phyloP scores from a whole-genome alignment of 2,113 vertebrate species.

The Nicator chloris region DNA sequence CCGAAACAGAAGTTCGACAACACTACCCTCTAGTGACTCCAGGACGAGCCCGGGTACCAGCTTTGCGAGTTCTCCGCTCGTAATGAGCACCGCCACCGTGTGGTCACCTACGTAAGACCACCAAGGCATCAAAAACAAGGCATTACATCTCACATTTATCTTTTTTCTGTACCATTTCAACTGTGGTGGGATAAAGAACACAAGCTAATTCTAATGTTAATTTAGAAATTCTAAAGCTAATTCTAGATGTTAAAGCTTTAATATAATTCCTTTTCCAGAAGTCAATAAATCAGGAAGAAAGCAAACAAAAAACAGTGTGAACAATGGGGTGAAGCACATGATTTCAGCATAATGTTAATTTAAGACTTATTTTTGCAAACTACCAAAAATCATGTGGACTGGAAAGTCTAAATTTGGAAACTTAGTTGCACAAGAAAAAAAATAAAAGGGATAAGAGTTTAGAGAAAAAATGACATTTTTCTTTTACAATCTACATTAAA shows the following conservation, averaged over 20 bases:
- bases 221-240: too few species aligned
- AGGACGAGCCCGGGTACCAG: background rate
- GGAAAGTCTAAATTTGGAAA: background rate
- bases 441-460: background rate
- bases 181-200: background rate
- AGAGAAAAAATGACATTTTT: background rate
- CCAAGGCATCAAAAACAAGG: background rate
- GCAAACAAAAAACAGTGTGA: background rate
- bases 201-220: too few species aligned
- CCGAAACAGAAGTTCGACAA: background rate
- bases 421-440: background rate
- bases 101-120: background rate
- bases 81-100: background rate
- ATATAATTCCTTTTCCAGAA: background rate
- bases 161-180: background rate
- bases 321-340: background rate
- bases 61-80: accelerated
- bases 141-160: background rate
- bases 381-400: background rate
- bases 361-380: background rate
- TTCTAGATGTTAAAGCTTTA: background rate
- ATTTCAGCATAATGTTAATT: background rate
- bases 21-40: background rate
- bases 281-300: background rate
- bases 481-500: background rate